These are phyloP conservation scores for Pristis pectinata DNA, from an alignment of 2,797 vertebrate species.

Conservation along the genomic window DNA sequence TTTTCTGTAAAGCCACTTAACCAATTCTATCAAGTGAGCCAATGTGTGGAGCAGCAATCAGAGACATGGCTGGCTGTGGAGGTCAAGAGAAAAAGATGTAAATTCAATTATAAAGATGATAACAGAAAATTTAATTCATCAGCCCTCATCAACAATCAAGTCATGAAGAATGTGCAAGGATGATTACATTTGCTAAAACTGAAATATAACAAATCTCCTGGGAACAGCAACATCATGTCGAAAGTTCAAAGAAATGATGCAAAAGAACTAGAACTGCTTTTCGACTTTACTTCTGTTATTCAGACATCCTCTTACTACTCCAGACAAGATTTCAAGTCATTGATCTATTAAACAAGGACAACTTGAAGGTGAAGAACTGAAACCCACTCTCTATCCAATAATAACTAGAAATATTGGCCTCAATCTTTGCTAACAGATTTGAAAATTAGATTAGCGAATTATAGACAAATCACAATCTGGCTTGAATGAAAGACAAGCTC, in stretches of 20 bases:
- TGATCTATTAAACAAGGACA: conserved; percentile 30
- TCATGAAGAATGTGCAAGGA: conserved; percentile 29
- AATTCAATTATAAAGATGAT: conserved; percentile 28
- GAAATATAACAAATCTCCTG: not conserved
- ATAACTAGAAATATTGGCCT: conserved; percentile 31
- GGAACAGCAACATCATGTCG: not conserved
- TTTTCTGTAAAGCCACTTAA: not conserved
- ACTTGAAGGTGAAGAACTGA: not conserved
- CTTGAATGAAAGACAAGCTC: conserved; percentile 29
- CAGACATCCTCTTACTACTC: too few species aligned
- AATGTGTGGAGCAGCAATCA: not conserved
- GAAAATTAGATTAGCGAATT: conserved; percentile 36
- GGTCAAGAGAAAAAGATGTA: not conserved
- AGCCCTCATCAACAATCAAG: conserved; percentile 13
- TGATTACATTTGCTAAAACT: conserved; percentile 16
- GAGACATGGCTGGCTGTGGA: not conserved
- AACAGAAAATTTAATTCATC: conserved; percentile 24
- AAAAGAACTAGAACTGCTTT: not conserved
- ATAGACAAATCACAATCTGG: conserved; percentile 35
- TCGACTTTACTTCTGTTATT: conserved; percentile 5
- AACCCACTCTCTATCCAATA: not conserved
- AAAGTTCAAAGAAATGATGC: conserved; percentile 18
- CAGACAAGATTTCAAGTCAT: not conserved
- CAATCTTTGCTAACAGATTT: conserved; percentile 36
- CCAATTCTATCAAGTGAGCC: not conserved